A percentile compares a stretch with the other conserved stretches of the same genome.
Conservation (phyloP, 2,113 vertebrate genomes). For the Elachura formosa region DNA sequence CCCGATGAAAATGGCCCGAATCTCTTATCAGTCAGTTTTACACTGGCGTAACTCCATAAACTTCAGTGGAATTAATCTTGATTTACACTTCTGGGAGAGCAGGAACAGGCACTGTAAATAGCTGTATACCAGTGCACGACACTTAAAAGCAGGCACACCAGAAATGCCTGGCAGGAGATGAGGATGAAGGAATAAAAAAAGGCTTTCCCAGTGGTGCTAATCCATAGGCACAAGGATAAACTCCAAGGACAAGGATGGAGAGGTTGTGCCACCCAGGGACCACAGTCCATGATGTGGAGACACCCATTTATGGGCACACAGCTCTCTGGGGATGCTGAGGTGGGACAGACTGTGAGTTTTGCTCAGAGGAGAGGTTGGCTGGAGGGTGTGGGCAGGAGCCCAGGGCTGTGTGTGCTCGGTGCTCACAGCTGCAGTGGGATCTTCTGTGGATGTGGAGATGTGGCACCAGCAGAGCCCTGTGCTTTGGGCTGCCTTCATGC, state of each 20-base stretch:
- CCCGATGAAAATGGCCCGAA: background rate
- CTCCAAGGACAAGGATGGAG: background rate
- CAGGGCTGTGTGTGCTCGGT: accelerated
- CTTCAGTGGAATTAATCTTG: conserved; percentile 58
- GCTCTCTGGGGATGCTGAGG: background rate
- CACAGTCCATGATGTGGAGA: accelerated
- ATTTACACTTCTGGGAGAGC: conserved; percentile 35
- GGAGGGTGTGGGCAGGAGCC: background rate
- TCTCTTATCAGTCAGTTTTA: conserved; percentile 48
- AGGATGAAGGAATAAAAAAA: background rate
- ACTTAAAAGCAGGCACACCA: conserved; percentile 17
- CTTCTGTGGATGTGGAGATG: background rate
- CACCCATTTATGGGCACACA: background rate
- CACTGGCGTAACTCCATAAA: conserved; percentile 47
- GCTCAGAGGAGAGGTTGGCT: background rate
- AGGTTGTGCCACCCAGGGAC: background rate
- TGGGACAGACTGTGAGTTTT: accelerated
- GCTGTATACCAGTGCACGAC: background rate
- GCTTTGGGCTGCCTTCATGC: background rate
- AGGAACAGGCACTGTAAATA: conserved; percentile 29
- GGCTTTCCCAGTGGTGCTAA: background rate
- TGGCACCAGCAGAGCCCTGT: background rate
- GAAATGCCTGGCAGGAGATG: background rate
- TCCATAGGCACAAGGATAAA: background rate
- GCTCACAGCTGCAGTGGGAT: background rate